Base-by-base conservation (phyloP, 2,888 invertebrate species). In the Bombylius major region DNA sequence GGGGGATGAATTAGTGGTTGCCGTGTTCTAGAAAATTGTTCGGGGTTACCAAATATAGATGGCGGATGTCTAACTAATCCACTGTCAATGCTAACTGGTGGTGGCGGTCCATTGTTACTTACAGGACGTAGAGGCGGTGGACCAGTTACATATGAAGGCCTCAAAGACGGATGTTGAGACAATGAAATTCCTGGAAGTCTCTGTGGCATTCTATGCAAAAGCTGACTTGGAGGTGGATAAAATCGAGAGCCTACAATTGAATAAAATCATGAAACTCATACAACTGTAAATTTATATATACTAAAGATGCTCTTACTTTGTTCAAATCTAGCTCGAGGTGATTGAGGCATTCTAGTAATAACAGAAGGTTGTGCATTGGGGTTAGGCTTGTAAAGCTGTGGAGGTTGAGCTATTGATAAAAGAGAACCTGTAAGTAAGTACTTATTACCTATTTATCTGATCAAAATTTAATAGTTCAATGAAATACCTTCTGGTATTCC, bases 341-440 rank as follows among this genome's bases (percentile, higher is more conserved):
- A 60, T 62, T 81, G 80, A 48, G 82, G 73, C 79, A 83, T 80
- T 61, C 82, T 74, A 9, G 81, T 82, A 50, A 83, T 82, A 8
- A 83, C 82, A 47, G 82, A 82, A 0, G 79, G 75, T 42, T 77
- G 74, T 3, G 76, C 56, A 47, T 54, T 60, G 9, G 59, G 50
- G 36, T 73, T 73, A 56, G 77, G 76, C 31, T 77, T 75, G 60
- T 78, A 79, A 5, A 77, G 73, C 62, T 77, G 78, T 4, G 77
- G 77, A 8, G 77, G 76, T 50, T 76, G 71, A 5, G 77, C 76
- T 56, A 76, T 69, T 46, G 64, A 73, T 68, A 57, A 73, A 67
- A 59, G 70, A 67, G 48, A 62, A 44, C 47, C 52, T 45, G 42
- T 32, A 46, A 23, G 23, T 23, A 23, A 23, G 23, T 23, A 2